These are phyloP conservation scores for Oedothorax gibbosus DNA, from an alignment of 1,140 invertebrate genomes.

Conservation along the genomic window DNA sequence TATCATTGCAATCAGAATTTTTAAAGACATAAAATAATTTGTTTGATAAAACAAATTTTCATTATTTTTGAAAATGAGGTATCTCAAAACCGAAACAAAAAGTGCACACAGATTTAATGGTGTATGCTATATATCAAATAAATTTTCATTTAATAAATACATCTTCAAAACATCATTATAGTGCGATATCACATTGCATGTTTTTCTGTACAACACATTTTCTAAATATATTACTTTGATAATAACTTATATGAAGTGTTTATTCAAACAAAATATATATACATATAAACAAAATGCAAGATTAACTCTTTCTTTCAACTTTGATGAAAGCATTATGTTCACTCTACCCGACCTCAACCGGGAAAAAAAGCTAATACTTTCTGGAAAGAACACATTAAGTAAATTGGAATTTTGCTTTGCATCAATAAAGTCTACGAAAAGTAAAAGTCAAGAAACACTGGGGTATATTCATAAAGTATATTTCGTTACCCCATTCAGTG, in stretches of 20 bases:
- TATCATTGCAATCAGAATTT: neutral
- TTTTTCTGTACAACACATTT: neutral
- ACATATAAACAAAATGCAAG: neutral
- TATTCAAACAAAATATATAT: neutral
- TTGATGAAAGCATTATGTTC: neutral
- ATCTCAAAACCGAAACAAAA: too few relatives aligned
- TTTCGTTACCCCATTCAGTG: slow-evolving; percentile 4
- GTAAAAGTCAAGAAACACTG: neutral
- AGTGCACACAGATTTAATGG: too few relatives aligned
- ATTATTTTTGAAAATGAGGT: too few relatives aligned
- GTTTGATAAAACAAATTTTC: too few relatives aligned
- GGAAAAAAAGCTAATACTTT: slow-evolving; percentile 23
- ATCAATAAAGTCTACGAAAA: neutral
- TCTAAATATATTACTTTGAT: neutral
- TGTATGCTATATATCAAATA: too few relatives aligned
- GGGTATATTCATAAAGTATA: slow-evolving; percentile 33
- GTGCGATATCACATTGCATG: neutral
- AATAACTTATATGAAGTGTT: neutral
- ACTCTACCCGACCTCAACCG: neutral
- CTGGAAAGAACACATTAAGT: slow-evolving; percentile 30
- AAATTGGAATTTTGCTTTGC: slow-evolving; percentile 36
- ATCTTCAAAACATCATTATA: too few relatives aligned
- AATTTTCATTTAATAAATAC: too few relatives aligned
- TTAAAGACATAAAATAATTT: too few relatives aligned
- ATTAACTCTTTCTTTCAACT: neutral